These are phyloP conservation scores for Neelides sp. DNA, from an alignment of 1,140 invertebrate species.

Conservation along the genomic window DNA sequence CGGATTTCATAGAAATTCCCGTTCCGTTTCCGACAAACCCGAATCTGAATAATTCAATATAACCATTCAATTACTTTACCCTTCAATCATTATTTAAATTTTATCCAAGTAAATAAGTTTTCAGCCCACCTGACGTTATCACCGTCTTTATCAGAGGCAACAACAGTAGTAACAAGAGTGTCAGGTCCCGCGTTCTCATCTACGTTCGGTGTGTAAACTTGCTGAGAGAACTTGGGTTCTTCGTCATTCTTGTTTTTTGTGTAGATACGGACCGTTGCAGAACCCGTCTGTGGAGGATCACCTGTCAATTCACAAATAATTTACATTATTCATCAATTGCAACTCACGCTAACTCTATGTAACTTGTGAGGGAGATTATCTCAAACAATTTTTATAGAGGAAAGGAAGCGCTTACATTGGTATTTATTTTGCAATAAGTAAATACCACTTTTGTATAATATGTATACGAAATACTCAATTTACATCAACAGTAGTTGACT, in stretches of 20 bases:
- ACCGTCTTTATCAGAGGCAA: conserved; percentile 88
- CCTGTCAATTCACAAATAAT: conserved; percentile 38
- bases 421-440: too few relatives aligned
- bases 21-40: conserved; percentile 83
- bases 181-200: conserved; percentile 90
- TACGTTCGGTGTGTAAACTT: conserved; percentile 90
- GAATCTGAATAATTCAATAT: conserved; percentile 40
- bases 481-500: too few relatives aligned
- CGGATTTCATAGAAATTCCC: too few relatives aligned
- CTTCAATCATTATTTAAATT: too few relatives aligned
- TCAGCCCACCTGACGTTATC: conserved; percentile 63
- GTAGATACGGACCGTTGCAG: conserved; percentile 81
- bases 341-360: too few relatives aligned
- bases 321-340: too few relatives aligned
- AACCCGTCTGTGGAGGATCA: conserved; percentile 78
- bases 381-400: too few relatives aligned
- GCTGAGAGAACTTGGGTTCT: conserved; percentile 88
- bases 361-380: too few relatives aligned
- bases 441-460: too few relatives aligned
- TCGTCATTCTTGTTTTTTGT: conserved; percentile 95
- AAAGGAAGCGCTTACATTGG: too few relatives aligned
- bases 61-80: neutral
- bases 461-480: too few relatives aligned
- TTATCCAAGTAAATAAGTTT: too few relatives aligned
- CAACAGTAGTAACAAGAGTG: conserved; percentile 83